Evolutionary conservation across 92 coral and sea anemone genomes (phyloP), one percentile per base, ranked within the genome.

Genomic region (Phenganax marumi): DNA sequence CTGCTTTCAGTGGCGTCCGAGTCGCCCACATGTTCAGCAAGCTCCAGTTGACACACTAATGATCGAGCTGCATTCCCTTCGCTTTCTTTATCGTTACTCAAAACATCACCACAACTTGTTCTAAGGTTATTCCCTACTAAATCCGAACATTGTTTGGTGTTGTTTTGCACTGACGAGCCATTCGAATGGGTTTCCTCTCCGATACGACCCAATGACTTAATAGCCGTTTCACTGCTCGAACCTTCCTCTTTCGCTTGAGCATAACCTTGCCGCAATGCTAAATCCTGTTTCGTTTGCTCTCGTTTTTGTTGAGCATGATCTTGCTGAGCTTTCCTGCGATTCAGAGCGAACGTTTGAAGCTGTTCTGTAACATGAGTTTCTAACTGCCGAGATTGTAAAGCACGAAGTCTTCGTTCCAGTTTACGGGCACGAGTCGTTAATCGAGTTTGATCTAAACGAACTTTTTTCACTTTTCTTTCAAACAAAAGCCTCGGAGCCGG

Each of bases 371-470:
- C 99, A 91, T 96, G 99, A 91, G 92, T 90, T 81, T 90, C 95
- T 68, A 96, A 89, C 91, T 96, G 99, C 93, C 99, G 97, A 96
- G 97, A 88, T 90, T 96, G 99, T 84, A 96, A 87, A 88, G 92
- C 87, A 77, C 99, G 99, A 90, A 96, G 91, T 89, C 97, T 93
- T 90, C 92, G 93, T 89, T 96, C 99, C 60, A 96, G 88, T 80
- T 88, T 91, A 70, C 86, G 90, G 81, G 93, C 96, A 84, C 96
- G 97, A 85, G 86, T 77, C 76, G 88, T 91, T 60, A 96, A 89
- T 47, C 93, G 90, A 33, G 92, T 86, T 80, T 92, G 96, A 49
- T 89, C 91, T 77, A 89, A 90, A 87, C 84, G 84, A 39, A 92
- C 79, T 80, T 87, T 90, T 57, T 84, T 69, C 12, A 91, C 89